Evolutionary conservation across 2,113 vertebrate genomes (phyloP).

Genomic region (Numenius arquata): DNA sequence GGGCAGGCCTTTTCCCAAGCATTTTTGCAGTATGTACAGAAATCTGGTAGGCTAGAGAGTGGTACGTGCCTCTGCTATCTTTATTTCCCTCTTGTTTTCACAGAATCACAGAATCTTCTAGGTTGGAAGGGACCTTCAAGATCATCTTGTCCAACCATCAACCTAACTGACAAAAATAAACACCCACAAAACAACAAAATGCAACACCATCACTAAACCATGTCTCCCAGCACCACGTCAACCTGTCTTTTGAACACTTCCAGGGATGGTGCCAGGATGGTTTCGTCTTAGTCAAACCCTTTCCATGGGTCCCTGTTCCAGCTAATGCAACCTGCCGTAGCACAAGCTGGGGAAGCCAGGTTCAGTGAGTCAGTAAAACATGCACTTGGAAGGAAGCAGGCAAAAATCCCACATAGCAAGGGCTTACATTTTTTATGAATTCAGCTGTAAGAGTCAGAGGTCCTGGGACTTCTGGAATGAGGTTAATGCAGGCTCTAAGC

Average conservation of each 20-base stretch:
- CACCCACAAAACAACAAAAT: no score
- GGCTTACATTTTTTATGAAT: conserved; percentile 45
- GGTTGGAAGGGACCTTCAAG: no score
- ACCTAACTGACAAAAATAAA: no score
- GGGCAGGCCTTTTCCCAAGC: neutral
- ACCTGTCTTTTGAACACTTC: no score
- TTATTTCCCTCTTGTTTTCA: neutral
- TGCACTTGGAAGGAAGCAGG: neutral
- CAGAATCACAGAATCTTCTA: no score
- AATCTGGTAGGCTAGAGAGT: neutral
- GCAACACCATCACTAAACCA: no score
- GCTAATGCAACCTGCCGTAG: neutral
- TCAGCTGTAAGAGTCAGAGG: conserved; percentile 38
- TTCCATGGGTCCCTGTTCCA: neutral
- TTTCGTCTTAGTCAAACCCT: neutral
- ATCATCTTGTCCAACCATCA: no score
- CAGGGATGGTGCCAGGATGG: no score
- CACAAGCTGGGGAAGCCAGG: neutral
- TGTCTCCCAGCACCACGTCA: no score
- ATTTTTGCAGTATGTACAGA: neutral
- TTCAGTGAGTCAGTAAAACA: neutral
- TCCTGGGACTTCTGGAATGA: conserved; percentile 48
- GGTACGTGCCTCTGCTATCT: neutral
- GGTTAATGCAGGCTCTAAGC: conserved; percentile 23
- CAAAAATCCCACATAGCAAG: neutral